These are phyloP conservation scores for Parasteatoda tepidariorum DNA, from an alignment of 1,140 invertebrate genomes.

Conservation along the genomic window DNA sequence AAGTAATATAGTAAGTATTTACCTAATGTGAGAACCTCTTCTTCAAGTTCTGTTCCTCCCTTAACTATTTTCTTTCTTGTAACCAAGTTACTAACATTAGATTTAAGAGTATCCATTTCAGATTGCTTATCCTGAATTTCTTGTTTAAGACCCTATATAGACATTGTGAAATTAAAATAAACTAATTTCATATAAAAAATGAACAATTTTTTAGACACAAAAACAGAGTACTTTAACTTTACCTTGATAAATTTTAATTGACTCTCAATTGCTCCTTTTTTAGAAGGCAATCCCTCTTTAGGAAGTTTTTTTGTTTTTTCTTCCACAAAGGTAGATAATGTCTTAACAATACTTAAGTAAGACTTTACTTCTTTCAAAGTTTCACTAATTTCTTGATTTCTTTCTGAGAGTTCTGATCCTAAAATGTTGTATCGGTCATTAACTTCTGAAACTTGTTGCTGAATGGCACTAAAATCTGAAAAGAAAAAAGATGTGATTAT, in stretches of 20 bases:
- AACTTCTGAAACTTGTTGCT: conserved; percentile 92
- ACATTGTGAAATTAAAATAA: not conserved
- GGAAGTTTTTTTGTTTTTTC: conserved; percentile 82
- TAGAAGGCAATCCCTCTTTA: conserved; percentile 79
- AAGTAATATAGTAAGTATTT: conserved; percentile 15
- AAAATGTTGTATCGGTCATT: conserved; percentile 90
- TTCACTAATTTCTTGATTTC: conserved; percentile 85
- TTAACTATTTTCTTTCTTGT: conserved; percentile 83
- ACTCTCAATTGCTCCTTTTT: conserved; percentile 91
- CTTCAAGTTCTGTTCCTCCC: conserved; percentile 82
- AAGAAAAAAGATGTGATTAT: too few relatives aligned
- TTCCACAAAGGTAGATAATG: conserved; percentile 81
- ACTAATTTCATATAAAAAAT: not conserved
- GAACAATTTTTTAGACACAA: not conserved
- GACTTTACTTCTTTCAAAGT: conserved; percentile 84
- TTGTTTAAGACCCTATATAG: conserved; percentile 76
- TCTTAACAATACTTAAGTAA: conserved; percentile 84
- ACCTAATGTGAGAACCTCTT: conserved; percentile 82
- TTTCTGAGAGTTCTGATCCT: conserved; percentile 86
- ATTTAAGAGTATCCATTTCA: conserved; percentile 86
- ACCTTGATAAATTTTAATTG: conserved; percentile 83
- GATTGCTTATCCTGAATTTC: conserved; percentile 96
- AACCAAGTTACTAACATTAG: conserved; percentile 86
- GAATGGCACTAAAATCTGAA: conserved; percentile 84
- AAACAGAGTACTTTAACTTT: not conserved